Conservation (phyloP, 2,113 vertebrate species). For the Orthonyx spaldingii region DNA sequence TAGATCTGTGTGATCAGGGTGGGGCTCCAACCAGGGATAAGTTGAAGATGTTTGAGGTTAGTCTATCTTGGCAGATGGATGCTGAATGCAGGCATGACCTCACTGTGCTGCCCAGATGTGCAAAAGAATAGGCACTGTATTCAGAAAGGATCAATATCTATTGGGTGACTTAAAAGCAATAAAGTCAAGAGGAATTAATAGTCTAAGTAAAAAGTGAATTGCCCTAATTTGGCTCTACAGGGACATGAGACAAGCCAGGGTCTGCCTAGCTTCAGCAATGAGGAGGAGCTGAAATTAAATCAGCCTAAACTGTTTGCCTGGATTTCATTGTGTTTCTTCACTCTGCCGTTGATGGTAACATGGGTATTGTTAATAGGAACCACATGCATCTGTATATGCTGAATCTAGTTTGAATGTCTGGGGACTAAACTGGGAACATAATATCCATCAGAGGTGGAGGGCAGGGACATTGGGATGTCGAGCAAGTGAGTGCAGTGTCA, state of each 20-base stretch:
- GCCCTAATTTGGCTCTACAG: background rate
- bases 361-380: background rate
- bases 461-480: background rate
- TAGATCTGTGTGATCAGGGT: background rate
- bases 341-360: background rate
- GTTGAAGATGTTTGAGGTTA: background rate
- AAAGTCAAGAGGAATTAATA: background rate
- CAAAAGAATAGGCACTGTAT: background rate
- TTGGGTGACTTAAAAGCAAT: background rate
- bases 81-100: background rate
- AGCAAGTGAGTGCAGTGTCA: background rate
- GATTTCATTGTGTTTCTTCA: background rate
- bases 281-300: background rate
- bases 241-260: background rate
- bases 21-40: background rate
- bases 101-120: background rate
- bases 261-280: background rate
- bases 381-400: accelerated
- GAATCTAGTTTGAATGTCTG: background rate
- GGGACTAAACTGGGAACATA: background rate
- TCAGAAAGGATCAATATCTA: background rate
- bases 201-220: background rate
- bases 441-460: background rate
- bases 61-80: background rate
- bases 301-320: background rate